phyloP scores from a whole-genome alignment of 2,797 vertebrate genomes.

The Semaprochilodus insignis region DNA sequence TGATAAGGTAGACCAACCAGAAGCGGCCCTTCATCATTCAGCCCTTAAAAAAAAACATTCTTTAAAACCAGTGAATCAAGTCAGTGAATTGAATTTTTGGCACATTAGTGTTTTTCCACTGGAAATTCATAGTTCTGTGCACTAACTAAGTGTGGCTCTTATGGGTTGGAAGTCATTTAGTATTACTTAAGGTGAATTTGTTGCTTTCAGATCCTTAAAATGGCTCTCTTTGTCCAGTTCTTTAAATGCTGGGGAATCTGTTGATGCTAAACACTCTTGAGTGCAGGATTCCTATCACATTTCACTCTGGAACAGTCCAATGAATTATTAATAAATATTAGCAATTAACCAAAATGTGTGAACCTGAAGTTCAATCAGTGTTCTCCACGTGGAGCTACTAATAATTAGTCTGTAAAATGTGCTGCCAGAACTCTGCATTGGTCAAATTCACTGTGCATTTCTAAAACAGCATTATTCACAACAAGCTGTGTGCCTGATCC shows the following conservation, averaged over 20 bases:
- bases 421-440: conserved; percentile 12
- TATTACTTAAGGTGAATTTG: neutral
- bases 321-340: neutral
- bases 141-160: too few relatives aligned
- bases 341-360: neutral
- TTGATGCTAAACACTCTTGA: neutral
- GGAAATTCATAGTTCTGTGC: too few relatives aligned
- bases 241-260: neutral
- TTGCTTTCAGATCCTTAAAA: neutral
- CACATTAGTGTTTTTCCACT: too few relatives aligned
- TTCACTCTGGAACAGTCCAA: neutral
- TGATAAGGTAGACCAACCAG: too few relatives aligned
- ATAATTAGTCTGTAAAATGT: neutral
- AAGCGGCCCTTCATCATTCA: too few relatives aligned
- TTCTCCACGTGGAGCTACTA: neutral
- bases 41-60: too few relatives aligned
- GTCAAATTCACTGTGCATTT: conserved; percentile 43
- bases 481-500: conserved; percentile 45
- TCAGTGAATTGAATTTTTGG: too few relatives aligned
- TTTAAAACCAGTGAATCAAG: too few relatives aligned
- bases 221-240: neutral
- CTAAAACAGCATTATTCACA: conserved; percentile 41
- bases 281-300: neutral
- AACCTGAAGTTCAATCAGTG: too few relatives aligned
- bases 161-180: neutral